A percentile compares a stretch with the other conserved stretches of the same genome.
These are phyloP conservation scores for Pheucticus melanocephalus DNA, from an alignment of 2,113 vertebrate genomes.

Conservation along the genomic window DNA sequence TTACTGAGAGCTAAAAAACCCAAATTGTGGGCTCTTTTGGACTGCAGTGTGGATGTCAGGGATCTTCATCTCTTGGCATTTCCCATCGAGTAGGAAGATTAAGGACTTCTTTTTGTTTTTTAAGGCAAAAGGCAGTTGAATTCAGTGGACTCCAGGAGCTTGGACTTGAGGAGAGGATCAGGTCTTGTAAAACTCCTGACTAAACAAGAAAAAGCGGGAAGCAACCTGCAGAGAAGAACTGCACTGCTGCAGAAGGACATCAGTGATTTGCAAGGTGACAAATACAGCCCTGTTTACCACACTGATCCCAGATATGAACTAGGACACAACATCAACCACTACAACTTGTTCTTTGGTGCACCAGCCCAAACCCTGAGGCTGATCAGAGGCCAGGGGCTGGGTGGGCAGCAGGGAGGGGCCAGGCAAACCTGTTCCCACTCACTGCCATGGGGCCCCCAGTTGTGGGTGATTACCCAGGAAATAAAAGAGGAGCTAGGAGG, in stretches of 20 bases:
- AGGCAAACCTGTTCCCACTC: not conserved
- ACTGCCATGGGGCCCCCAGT: fast-evolving
- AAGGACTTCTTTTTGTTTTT: not conserved
- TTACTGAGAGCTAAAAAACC: not conserved
- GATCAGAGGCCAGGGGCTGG: not conserved
- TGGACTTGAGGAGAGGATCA: not conserved
- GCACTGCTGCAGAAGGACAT: not conserved
- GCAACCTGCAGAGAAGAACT: not conserved
- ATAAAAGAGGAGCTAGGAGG: not conserved
- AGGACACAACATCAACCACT: not conserved
- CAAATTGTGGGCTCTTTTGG: not conserved
- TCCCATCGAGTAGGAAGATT: not conserved
- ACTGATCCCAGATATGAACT: not conserved
- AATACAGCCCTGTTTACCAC: not conserved
- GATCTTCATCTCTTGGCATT: not conserved
- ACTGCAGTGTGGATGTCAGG: not conserved
- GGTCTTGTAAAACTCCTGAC: not conserved
- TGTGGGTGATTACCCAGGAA: not conserved
- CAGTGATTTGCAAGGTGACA: not conserved
- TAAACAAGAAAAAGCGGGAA: not conserved
- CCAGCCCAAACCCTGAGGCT: not conserved
- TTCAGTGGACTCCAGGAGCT: not conserved
- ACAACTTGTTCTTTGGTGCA: not conserved
- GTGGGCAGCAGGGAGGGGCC: not conserved
- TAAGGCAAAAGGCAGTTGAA: not conserved